Evolutionary conservation across 2,113 vertebrate species (phyloP).

Genomic region (Ranitomeya variabilis): DNA sequence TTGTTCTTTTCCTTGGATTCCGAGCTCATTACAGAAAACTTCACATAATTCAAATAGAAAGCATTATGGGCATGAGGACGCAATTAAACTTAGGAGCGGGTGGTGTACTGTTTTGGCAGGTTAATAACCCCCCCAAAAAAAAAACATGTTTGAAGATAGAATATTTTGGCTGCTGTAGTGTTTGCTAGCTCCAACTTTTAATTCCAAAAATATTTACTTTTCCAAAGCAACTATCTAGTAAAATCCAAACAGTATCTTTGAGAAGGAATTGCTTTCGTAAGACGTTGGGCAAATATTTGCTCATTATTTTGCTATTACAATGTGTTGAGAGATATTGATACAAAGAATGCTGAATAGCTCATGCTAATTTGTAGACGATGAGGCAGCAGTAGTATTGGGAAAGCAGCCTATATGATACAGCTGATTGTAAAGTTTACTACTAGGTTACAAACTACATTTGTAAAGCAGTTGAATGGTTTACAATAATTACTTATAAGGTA

Average conservation of each 20-base stretch:
- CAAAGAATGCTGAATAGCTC: not conserved
- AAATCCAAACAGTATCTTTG: slow-evolving; percentile 36
- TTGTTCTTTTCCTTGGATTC: slow-evolving; percentile 22
- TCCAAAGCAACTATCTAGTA: not conserved
- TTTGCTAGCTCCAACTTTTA: not conserved
- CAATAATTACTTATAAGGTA: not conserved
- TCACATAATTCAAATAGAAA: slow-evolving; percentile 3
- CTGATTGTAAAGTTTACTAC: not conserved
- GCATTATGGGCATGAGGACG: slow-evolving; percentile 17
- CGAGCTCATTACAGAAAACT: slow-evolving; percentile 46
- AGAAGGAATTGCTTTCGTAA: not conserved
- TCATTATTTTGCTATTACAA: slow-evolving; percentile 44
- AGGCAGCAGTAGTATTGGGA: not conserved
- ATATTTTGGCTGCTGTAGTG: not conserved
- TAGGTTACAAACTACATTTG: not conserved
- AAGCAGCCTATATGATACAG: not conserved
- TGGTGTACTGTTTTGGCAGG: slow-evolving; percentile 8
- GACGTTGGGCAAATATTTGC: slow-evolving; percentile 47
- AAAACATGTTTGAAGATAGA: not conserved
- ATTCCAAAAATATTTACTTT: slow-evolving; percentile 37
- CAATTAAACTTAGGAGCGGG: slow-evolving; percentile 16
- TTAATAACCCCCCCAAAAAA: slow-evolving; percentile 14
- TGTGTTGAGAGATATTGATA: not conserved
- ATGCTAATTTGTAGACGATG: not conserved
- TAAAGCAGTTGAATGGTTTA: not conserved